phyloP scores from a whole-genome alignment of 1,140 invertebrate genomes.

The Cyclina sinensis region DNA sequence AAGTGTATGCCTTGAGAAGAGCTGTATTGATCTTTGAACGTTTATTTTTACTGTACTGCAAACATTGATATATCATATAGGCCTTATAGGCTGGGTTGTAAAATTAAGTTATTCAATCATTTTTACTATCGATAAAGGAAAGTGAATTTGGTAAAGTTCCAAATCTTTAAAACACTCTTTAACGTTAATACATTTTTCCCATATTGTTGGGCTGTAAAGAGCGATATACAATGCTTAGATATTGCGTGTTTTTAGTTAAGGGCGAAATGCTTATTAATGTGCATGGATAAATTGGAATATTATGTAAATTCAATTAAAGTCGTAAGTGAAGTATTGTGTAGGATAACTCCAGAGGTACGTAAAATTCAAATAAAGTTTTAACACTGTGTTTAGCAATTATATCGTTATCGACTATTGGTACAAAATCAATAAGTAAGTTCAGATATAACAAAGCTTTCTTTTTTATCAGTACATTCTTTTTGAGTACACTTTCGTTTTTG shows the following conservation, averaged over 20 bases:
- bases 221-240: background rate
- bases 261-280: background rate
- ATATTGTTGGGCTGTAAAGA: background rate
- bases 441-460: too few relatives aligned
- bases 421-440: too few relatives aligned
- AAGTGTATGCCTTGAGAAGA: background rate
- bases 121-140: constrained; percentile 32
- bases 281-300: background rate
- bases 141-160: constrained; percentile 1
- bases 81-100: background rate
- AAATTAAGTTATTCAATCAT: constrained; percentile 18
- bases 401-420: too few relatives aligned
- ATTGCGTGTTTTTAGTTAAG: background rate
- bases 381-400: too few relatives aligned
- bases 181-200: background rate
- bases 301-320: too few relatives aligned
- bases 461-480: background rate
- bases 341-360: background rate
- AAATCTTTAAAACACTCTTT: background rate
- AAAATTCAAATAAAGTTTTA: too few relatives aligned
- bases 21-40: background rate
- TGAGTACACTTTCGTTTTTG: background rate
- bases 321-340: background rate
- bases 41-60: background rate
- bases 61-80: background rate